phyloP scores from a whole-genome alignment of 2,113 vertebrate genomes.

The Python bivittatus region DNA sequence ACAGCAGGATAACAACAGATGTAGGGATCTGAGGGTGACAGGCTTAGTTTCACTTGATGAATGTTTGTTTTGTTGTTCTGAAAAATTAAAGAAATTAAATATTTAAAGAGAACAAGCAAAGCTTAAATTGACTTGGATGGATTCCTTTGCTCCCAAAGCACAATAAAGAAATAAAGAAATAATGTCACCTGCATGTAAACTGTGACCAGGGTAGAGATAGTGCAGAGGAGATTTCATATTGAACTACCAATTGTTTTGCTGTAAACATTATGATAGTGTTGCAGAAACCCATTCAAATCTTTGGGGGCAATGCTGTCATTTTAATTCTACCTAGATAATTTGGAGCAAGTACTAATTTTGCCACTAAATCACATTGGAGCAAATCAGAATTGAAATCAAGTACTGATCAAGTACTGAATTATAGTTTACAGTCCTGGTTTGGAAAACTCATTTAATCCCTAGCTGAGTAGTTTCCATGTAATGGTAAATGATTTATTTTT shows the following conservation, averaged over 20 bases:
- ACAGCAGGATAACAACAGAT: constrained; percentile 74
- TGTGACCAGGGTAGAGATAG: not conserved
- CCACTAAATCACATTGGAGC: not conserved
- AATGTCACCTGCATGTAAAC: constrained; percentile 50
- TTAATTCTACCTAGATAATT: not conserved
- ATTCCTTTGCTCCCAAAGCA: constrained; percentile 55
- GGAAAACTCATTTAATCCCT: no score
- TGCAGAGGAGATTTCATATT: not conserved
- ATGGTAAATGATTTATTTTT: no score
- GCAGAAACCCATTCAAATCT: constrained; percentile 22
- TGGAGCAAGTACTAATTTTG: not conserved
- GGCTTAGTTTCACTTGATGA: constrained; percentile 81
- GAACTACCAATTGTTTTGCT: constrained; percentile 22
- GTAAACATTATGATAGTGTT: constrained; percentile 26
- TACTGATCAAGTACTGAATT: not conserved
- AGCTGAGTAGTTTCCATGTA: no score
- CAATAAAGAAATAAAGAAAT: constrained; percentile 43
- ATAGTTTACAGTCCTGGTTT: no score
- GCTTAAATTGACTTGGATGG: constrained; percentile 68
- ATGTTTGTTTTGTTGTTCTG: constrained; percentile 80
- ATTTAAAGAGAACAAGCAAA: constrained; percentile 76
- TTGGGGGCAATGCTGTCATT: not conserved
- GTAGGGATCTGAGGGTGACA: constrained; percentile 73
- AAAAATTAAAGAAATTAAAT: constrained; percentile 82
- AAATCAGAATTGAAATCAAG: not conserved